Conservation (phyloP, 30 jellyfish, hydroid and myxozoan species). For the Hydra vulgaris region DNA sequence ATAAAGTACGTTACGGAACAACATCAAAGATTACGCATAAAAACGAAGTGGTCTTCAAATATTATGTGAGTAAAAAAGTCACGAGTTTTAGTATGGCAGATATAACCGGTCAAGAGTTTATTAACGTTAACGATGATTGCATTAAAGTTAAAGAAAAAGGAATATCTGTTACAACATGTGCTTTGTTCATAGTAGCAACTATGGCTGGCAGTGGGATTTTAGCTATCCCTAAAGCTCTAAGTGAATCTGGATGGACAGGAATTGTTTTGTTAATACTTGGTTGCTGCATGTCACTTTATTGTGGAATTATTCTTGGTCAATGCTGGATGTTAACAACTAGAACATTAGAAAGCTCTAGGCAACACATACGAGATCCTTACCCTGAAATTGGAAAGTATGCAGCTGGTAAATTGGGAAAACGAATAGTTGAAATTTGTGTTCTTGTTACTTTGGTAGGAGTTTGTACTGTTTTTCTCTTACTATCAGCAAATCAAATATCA, state of each 20-base stretch:
- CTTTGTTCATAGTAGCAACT: slow-evolving; percentile 74
- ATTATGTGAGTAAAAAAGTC: too few relatives aligned
- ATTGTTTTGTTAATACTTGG: slow-evolving; percentile 45
- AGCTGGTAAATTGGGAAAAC: slow-evolving; percentile 63
- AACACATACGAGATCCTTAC: slow-evolving; percentile 85
- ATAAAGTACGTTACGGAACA: too few relatives aligned
- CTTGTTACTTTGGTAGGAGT: slow-evolving; percentile 68
- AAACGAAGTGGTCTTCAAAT: too few relatives aligned
- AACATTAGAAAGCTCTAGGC: slow-evolving; percentile 16
- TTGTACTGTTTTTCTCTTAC: slow-evolving; percentile 61
- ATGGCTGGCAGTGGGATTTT: slow-evolving; percentile 98
- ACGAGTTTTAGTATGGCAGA: too few relatives aligned
- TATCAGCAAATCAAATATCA: slow-evolving; percentile 64
- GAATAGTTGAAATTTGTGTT: slow-evolving; percentile 55
- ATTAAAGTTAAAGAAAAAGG: slow-evolving; percentile 29
- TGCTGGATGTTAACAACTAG: slow-evolving; percentile 66
- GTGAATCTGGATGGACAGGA: slow-evolving; percentile 89
- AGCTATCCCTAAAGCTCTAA: slow-evolving; percentile 86
- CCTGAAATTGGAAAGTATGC: slow-evolving; percentile 67
- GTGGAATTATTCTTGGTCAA: slow-evolving; percentile 64
- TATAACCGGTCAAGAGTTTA: too few relatives aligned
- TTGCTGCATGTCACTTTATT: slow-evolving; percentile 44
- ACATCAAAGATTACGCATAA: too few relatives aligned
- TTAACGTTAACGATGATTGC: too few relatives aligned
- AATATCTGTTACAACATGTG: slow-evolving; percentile 57